A percentile compares a stretch with the other conserved stretches of the same genome.
Evolutionary conservation across 2,113 vertebrate species (phyloP).

Genomic region (Melanerpes formicivorus): DNA sequence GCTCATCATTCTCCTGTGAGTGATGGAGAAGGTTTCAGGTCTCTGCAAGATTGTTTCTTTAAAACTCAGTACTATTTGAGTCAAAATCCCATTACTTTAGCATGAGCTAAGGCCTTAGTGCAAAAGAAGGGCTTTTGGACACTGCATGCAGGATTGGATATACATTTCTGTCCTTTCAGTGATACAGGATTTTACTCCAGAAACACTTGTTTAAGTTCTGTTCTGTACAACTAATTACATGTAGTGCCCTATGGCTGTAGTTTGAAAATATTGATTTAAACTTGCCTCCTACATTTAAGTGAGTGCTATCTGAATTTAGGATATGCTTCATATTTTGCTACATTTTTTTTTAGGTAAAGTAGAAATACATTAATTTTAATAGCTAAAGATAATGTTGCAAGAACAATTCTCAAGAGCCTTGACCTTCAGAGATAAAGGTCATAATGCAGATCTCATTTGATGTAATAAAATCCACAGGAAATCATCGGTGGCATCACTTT

Average conservation of each 20-base stretch:
- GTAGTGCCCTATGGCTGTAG: neutral
- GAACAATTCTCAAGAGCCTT: neutral
- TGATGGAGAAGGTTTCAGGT: neutral
- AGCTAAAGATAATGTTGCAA: neutral
- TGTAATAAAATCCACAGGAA: neutral
- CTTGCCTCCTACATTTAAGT: neutral
- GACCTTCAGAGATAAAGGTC: neutral
- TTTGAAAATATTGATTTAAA: constrained; percentile 38
- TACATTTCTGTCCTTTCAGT: neutral
- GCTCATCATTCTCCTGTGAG: neutral
- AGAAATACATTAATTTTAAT: constrained; percentile 4
- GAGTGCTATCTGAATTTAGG: neutral
- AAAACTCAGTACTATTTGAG: neutral
- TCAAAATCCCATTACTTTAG: neutral
- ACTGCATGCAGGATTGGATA: neutral
- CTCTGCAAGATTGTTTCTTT: neutral
- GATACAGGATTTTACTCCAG: neutral
- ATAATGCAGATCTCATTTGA: neutral
- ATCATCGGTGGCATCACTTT: neutral
- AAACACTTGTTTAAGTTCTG: neutral
- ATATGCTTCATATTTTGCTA: neutral
- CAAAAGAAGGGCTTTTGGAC: neutral
- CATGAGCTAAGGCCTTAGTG: neutral
- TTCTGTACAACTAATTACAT: neutral
- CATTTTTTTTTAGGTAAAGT: neutral